These are phyloP conservation scores for Mus spretus DNA, from an alignment of 2,797 vertebrate genomes.

Conservation along the genomic window DNA sequence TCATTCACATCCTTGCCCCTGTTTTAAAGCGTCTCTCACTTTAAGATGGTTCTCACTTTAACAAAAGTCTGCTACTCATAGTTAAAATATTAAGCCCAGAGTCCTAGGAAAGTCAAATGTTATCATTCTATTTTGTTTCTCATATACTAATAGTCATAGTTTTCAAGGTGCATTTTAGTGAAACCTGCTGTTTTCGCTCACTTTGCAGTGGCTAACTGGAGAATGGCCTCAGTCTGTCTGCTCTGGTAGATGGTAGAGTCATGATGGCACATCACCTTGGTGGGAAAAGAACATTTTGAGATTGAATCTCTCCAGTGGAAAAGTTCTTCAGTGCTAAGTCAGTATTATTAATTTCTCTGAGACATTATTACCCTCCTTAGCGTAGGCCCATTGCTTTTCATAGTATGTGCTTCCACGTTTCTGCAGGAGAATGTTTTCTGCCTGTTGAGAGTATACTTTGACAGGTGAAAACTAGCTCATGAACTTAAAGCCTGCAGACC, in stretches of 20 bases:
- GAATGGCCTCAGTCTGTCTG: not conserved
- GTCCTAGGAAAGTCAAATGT: not conserved
- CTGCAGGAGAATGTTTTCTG: not conserved
- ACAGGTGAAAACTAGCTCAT: not conserved
- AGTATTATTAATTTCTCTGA: not conserved
- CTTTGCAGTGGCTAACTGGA: not conserved
- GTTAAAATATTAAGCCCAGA: conserved; percentile 30
- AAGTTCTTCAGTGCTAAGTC: not conserved
- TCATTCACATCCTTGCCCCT: too few species aligned
- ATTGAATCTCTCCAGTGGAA: not conserved
- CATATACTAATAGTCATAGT: not conserved
- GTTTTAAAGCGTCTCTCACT: not conserved
- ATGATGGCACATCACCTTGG: not conserved
- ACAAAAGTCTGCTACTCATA: not conserved
- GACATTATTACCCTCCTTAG: not conserved
- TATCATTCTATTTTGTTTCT: not conserved
- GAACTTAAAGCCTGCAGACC: not conserved
- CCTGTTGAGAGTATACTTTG: not conserved
- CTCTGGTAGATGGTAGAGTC: not conserved
- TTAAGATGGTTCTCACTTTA: conserved; percentile 19
- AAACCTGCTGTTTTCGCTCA: conserved; percentile 8
- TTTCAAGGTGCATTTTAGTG: conserved; percentile 14
- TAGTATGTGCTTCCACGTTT: not conserved
- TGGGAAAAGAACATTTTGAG: not conserved
- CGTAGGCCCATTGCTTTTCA: not conserved